Evolutionary conservation across 2,113 vertebrate genomes (phyloP), one percentile per base, ranked within the genome.

Genomic region (Narcine bancroftii): DNA sequence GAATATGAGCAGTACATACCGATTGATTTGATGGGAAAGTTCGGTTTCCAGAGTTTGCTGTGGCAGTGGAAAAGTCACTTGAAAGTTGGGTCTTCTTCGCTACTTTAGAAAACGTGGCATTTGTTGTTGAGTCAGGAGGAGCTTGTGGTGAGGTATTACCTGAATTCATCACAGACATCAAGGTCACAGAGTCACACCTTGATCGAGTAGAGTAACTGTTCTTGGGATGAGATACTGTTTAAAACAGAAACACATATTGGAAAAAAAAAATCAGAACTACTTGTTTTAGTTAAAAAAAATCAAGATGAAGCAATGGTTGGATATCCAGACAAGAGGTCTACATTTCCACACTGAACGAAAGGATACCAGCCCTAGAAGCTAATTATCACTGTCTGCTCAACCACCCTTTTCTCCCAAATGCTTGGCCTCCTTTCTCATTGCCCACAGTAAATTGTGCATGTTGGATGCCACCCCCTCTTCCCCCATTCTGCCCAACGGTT

Each of bases 221-320:
- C 93, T 96, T 97, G 66, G 98, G 98, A 77, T 98, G 98, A 92
- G 98, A 98, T 93, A 99, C 98, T 99, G 93, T 33, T 94, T 6
- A 85, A 91, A 94, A 94, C 24, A 83, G 21, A 92, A 76, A 72
- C 6, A 92, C 11, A 36, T 7, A 17, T 19, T 36, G 36, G 36
- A 24, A 92, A 3, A 92, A 92, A n/a, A 42, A 92, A 92, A 47
- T n/a, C 65, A 75, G 42, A 53, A 92, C 56, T 39, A 53, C 53
- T 65, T 33, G 3, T 50, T 73, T 73, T 72, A 66, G 69, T 26
- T 24, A 24, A 60, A 60, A 92, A 92, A 72, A 50, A 39, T 11
- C 92, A n/a, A 24, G 69, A 2, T 39, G 39, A 66, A 47, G 19
- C 60, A 15, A 26, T 36, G 36, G 17, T n/a, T 89, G 65, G 65